Conservation (phyloP, 2,888 invertebrate genomes). For the Nineta flava region DNA sequence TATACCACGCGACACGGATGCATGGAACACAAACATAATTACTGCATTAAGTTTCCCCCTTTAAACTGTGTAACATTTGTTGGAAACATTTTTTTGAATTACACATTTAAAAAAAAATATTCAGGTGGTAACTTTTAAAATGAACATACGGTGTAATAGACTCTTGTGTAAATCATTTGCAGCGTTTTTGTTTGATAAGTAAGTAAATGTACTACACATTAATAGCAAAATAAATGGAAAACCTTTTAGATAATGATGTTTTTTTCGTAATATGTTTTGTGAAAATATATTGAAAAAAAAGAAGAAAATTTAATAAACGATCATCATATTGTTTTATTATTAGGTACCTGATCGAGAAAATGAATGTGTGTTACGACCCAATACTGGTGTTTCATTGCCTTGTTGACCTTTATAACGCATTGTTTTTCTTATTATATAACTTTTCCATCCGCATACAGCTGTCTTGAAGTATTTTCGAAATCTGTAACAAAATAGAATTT, state of each 20-base stretch:
- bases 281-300: not conserved
- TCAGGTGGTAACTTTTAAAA: too few relatives aligned
- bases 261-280: not conserved
- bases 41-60: too few relatives aligned
- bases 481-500: conserved; percentile 26
- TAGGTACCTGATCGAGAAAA: conserved; percentile 15
- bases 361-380: conserved; percentile 13
- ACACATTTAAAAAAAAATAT: too few relatives aligned
- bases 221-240: too few relatives aligned
- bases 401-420: conserved; percentile 4
- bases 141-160: too few relatives aligned
- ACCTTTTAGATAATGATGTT: not conserved
- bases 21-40: too few relatives aligned
- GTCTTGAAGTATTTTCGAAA: conserved; percentile 55
- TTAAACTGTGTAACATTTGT: too few relatives aligned
- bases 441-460: conserved; percentile 46
- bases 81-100: too few relatives aligned
- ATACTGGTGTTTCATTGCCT: conserved; percentile 10
- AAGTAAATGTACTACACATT: too few relatives aligned
- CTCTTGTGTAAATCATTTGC: too few relatives aligned
- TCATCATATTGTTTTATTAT: not conserved
- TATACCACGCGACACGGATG: too few relatives aligned
- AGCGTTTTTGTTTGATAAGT: too few relatives aligned
- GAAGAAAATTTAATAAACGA: not conserved
- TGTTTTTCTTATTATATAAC: conserved; percentile 4